These are phyloP conservation scores for Brotogeris chrysoptera DNA, from an alignment of 2,797 vertebrate species.

Conservation along the genomic window DNA sequence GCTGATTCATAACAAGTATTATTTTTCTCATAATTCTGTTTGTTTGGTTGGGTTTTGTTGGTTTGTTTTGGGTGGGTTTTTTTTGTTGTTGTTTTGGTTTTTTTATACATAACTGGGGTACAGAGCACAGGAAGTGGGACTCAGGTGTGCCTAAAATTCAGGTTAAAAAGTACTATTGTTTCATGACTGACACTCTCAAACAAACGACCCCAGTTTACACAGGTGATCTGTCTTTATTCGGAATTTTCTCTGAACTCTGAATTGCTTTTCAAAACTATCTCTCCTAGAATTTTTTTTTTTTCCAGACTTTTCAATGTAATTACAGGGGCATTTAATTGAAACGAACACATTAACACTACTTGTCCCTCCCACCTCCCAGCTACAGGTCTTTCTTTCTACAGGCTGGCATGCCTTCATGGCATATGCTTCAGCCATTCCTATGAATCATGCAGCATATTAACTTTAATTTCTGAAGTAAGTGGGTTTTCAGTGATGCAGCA, in stretches of 20 bases:
- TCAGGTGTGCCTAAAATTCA: background rate
- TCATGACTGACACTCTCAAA: background rate
- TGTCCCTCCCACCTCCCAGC: background rate
- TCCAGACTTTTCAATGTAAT: background rate
- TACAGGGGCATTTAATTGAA: background rate
- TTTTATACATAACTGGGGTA: background rate
- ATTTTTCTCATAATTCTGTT: background rate
- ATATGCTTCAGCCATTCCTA: background rate
- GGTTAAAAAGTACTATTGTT: background rate
- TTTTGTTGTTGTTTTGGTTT: background rate
- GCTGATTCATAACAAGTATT: background rate
- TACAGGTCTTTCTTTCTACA: background rate
- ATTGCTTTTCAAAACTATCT: background rate
- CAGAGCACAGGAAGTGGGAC: background rate
- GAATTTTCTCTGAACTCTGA: background rate
- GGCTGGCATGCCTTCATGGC: background rate
- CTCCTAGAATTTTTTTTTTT: background rate
- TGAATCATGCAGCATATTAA: background rate
- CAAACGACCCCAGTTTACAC: background rate
- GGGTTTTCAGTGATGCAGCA: background rate
- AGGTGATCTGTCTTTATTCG: background rate
- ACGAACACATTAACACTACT: background rate
- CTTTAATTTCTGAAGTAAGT: background rate
- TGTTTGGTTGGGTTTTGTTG: background rate
- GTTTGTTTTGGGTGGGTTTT: background rate